Evolutionary conservation across 2,888 invertebrate species (phyloP), one percentile per base, ranked within the genome.

Genomic region (Euplagia quadripunctaria): DNA sequence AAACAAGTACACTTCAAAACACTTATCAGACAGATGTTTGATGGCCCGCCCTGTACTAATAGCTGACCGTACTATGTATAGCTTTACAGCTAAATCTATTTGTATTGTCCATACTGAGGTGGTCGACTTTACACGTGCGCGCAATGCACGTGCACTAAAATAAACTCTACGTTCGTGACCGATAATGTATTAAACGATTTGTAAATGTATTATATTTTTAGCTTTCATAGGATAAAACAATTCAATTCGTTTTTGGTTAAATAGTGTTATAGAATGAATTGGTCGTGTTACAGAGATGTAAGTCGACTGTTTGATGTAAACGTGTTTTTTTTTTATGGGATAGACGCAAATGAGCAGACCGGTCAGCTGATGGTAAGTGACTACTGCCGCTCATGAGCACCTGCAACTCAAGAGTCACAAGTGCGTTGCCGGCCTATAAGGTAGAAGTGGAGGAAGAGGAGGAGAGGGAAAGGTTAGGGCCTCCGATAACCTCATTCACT

Each of bases 111-210:
- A 17, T 43, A 46, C 51, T 65, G 64, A 79, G 82, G 79, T 82
- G 79, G 66, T 76, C 74, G 79, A 75, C 81, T 68, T 61, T 52
- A 74, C 79, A 76, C 79, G 81, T 77, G 81, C 51, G 68, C 7
- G 31, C 51, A 31, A 31, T 64, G 63, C 83, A 80, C 82, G 77
- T 81, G 82, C 43, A 65, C 52, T 65, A 43, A 77, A 77, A 82
- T 77, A 82, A 72, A 72, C 76, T 11, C 5, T 42, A 55, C 31
- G 61, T 74, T 70, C 82, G 77, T 82, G 82, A 74, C 80, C 80
- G 75, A 79, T 79, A 79, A 76, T 80, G 73, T 66, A 68, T 42
- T 41, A 31, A 41, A 70, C 66, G 73, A 58, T 70, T 65, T 70
- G 14, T 55, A 55, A 43, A 68, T 68, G n/a, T 42, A 12, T 68